Conservation (phyloP, 2,797 vertebrate species). For the Falco concolor region DNA sequence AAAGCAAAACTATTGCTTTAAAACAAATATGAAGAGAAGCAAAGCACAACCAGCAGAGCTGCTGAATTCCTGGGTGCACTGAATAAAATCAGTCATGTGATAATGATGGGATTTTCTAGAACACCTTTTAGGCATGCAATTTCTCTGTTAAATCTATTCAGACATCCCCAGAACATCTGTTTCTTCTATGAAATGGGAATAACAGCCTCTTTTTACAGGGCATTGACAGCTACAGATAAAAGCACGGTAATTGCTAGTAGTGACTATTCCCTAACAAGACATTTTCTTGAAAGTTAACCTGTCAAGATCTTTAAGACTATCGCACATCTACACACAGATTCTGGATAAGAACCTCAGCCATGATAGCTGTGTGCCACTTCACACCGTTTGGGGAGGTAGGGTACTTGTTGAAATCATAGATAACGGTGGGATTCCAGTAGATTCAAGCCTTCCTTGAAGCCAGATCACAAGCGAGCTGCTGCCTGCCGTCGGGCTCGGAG, state of each 20-base stretch:
- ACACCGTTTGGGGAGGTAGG: background rate
- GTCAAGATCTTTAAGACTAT: background rate
- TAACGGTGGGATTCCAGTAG: background rate
- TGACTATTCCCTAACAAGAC: background rate
- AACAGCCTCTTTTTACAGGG: background rate
- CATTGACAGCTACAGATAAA: slow-evolving; percentile 39
- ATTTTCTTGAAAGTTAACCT: background rate
- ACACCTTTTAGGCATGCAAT: slow-evolving; percentile 47
- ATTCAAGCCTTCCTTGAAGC: background rate
- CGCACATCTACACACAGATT: background rate
- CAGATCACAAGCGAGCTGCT: background rate
- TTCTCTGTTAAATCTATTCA: slow-evolving; percentile 35
- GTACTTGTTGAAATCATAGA: background rate
- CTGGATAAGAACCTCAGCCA: background rate
- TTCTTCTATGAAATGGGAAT: slow-evolving; percentile 20
- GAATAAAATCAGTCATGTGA: slow-evolving; percentile 44
- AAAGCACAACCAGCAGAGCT: background rate
- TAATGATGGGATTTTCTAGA: slow-evolving; percentile 56
- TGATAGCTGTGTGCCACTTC: background rate
- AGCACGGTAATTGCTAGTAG: slow-evolving; percentile 10
- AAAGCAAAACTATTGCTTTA: background rate
- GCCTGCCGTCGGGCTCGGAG: background rate
- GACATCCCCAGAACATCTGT: slow-evolving; percentile 26
- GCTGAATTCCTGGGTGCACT: slow-evolving; percentile 25
- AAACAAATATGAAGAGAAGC: background rate